Evolutionary conservation across 2,113 vertebrate species (phyloP).

Genomic region (Thalassarche chlororhynchos): DNA sequence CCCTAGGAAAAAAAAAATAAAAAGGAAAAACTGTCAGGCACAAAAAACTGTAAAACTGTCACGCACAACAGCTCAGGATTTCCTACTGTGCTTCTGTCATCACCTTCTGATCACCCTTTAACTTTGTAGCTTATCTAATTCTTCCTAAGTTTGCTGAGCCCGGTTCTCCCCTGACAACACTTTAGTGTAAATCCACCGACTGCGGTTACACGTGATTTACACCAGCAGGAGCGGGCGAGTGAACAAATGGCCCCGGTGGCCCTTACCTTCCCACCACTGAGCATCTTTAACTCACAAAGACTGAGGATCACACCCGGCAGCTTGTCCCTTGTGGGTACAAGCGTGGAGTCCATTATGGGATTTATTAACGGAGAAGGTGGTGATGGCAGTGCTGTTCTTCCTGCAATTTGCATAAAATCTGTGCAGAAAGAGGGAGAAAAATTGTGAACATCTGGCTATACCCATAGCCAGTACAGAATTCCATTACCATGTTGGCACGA

Average conservation of each 20-base stretch:
- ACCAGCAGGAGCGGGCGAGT: not conserved
- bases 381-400: not conserved
- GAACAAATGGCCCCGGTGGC: not conserved
- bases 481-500: constrained; percentile 27
- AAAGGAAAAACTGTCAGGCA: not conserved
- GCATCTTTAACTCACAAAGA: not conserved
- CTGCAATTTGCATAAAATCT: constrained; percentile 59
- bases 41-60: not conserved
- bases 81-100: not conserved
- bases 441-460: constrained; percentile 65
- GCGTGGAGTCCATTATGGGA: not conserved
- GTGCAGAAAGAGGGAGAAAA: constrained; percentile 27
- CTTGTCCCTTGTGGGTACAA: not conserved
- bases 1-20: not conserved
- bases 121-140: constrained; percentile 15
- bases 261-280: not conserved
- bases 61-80: not conserved
- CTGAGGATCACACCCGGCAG: not conserved
- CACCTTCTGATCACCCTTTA: constrained; percentile 11
- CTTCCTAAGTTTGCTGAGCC: not conserved
- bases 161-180: not conserved
- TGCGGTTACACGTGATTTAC: not conserved
- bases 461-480: not conserved
- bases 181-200: not conserved
- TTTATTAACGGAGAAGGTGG: constrained; percentile 25